Base-by-base conservation (phyloP, 2,113 vertebrate genomes). In the Cebidichthys violaceus region DNA sequence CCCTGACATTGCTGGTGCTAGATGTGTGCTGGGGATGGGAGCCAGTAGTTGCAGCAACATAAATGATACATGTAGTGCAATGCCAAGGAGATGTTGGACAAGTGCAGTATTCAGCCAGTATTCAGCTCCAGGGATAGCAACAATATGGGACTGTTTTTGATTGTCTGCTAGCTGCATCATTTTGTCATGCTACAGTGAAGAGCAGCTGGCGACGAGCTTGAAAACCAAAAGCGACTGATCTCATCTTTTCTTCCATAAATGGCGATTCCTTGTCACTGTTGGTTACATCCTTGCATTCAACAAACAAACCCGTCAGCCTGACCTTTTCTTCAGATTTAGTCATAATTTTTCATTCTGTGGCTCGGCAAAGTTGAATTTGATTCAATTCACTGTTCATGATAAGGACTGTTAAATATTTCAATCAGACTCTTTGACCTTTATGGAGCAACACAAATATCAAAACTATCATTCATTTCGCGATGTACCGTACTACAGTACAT, bases 381-480 rank as follows among this genome's bases (percentile, higher is more conserved):
- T 84, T 77, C 22, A 54, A 88, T 79, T 83, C 62, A 72, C 35
- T 81, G 47, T 77, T 50, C 76, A 86, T 37, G 54, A 86, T 74
- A 81, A 84, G 75, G 74, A 41, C 65, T 78, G 84, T 92, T 92
- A 86, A 84, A 84, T 86, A 60, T 90, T 79, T 72, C 39, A 77
- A 77, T 82, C 71, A 66, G 68, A 88, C 52, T 86, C 77, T 76
- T 68, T 88, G 81, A 88, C 82, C 80, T 90, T 93, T 82, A 84
- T 9, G 47, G 8, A 79, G 14, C 67, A 69, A 75, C 78, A 83
- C 45, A 85, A 82, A 89, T 83, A 77, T 77, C 86, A 79, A 69
- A 75, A 79, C 62, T 24, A 73, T 84, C 62, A 62, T 35, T 84
- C 75, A 84, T 80, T 62, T 43, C 69, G 64, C 31, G 10, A 6